Percentiles rank a stretch among this genome's conserved stretches.
phyloP scores from a whole-genome alignment of 2,888 invertebrate genomes.

The Cyclophora punctaria region DNA sequence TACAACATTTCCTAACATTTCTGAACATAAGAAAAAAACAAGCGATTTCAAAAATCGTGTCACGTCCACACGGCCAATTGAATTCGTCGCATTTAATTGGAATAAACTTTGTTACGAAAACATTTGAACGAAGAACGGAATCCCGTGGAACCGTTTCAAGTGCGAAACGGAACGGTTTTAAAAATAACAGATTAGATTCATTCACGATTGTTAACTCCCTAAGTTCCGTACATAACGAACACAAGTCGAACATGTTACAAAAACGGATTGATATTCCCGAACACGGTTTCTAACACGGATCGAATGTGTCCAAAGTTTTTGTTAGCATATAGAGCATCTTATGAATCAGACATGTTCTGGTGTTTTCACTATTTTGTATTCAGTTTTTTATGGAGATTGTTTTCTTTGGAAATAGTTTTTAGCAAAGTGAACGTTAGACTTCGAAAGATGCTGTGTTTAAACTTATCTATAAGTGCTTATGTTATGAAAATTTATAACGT shows the following conservation, averaged over 20 bases:
- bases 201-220: not conserved
- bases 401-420: too few relatives aligned
- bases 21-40: not conserved
- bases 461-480: too few relatives aligned
- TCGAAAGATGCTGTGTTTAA: too few relatives aligned
- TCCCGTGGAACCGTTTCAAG: conserved; percentile 4
- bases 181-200: conserved; percentile 14
- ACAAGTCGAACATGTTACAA: not conserved
- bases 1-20: too few relatives aligned
- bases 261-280: conserved; percentile 9
- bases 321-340: conserved; percentile 5
- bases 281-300: conserved; percentile 37
- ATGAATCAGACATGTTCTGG: too few relatives aligned
- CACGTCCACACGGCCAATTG: conserved; percentile 2
- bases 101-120: conserved; percentile 2
- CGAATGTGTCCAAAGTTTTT: conserved; percentile 34
- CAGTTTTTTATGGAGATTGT: too few relatives aligned
- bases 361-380: too few relatives aligned
- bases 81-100: not conserved
- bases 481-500: too few relatives aligned
- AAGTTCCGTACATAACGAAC: conserved; percentile 4
- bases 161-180: not conserved
- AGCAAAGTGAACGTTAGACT: too few relatives aligned
- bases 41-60: not conserved
- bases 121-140: conserved; percentile 3